phyloP scores from a whole-genome alignment of 2,888 invertebrate genomes.

The Gastracanthus pulcherrimus region DNA sequence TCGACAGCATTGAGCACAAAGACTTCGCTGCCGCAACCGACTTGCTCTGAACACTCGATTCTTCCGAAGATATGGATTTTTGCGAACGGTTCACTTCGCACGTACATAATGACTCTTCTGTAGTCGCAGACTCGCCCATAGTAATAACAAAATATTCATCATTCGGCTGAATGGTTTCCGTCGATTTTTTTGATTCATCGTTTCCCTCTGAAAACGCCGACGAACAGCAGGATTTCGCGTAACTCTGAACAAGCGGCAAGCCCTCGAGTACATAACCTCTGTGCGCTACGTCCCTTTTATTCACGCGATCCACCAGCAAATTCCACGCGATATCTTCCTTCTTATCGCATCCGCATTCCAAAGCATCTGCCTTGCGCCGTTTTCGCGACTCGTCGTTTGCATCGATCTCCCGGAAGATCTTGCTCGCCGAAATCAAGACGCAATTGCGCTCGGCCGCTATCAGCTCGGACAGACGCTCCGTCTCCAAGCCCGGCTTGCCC shows the following conservation, averaged over 20 bases:
- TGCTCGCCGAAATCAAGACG: constrained; percentile 74
- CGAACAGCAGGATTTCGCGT: not conserved
- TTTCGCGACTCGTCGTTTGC: not conserved
- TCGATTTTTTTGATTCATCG: not conserved
- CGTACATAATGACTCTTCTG: not conserved
- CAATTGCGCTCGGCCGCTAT: constrained; percentile 81
- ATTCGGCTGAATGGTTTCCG: not conserved
- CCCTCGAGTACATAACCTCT: constrained; percentile 84
- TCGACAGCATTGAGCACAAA: not conserved
- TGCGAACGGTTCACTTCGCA: not conserved
- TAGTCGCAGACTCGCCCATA: not conserved
- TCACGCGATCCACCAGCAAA: constrained; percentile 79
- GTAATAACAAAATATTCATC: not conserved
- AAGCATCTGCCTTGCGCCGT: not conserved
- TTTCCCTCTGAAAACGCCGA: not conserved
- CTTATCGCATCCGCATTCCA: constrained; percentile 24
- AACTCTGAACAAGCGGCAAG: constrained; percentile 79
- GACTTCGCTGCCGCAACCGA: not conserved
- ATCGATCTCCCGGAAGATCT: constrained; percentile 13
- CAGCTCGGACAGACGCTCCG: constrained; percentile 79
- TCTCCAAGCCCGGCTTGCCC: constrained; percentile 81
- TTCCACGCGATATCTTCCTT: constrained; percentile 77
- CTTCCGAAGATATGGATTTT: not conserved
- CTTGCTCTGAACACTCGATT: not conserved
- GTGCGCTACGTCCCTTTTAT: constrained; percentile 79